Base-by-base conservation (phyloP, 1,140 invertebrate species). In the Lepeophtheirus salmonis region DNA sequence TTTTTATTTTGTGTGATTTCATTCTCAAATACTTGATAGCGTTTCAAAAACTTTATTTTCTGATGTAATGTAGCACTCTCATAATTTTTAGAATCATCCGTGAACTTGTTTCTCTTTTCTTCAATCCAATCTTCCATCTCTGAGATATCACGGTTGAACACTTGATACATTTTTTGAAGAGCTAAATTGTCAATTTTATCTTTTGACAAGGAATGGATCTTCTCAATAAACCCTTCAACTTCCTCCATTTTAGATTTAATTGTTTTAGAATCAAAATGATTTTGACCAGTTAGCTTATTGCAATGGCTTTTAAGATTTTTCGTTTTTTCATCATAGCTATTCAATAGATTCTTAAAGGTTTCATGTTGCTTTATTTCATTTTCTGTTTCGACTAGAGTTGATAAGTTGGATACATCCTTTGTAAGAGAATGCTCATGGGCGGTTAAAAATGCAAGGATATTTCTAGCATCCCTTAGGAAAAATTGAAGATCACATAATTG, bases 21-120 rank as follows among this genome's bases (percentile, higher is more conserved):
- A 0, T 90, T 89, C 69, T 96, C 85, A 74, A 97, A 96, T 0
- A 91, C 89, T 73, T 97, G 92, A 71, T 97, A 90, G 70, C 95
- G 95, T 71, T 97, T 89, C n/a, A 97, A 73, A 68, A 90, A 89
- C 73, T 92, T 94, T 67, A 97, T 75, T 67, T 79, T 79, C 53
- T 76, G 75, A 61, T 76, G 70, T 23, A 79, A 65, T 57, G 65
- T 67, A 4, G 67, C 66, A 18, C 66, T 64, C 12, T 71, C 66
- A 17, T 66, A 67, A 23, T 65, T 65, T 14, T 63, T 58, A 14
- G 74, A 72, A 68, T 88, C 84, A 0, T 81, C 78, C 65, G 86
- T 80, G 2, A 92, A 71, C 68, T 88, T 86, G 69, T 88, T 92
- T 63, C 84, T 79, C 70, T 94, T 96, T 68, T 96, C 91, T 50